Evolutionary conservation across 2,888 invertebrate species (phyloP).

Genomic region (Eristalis intricaria): DNA sequence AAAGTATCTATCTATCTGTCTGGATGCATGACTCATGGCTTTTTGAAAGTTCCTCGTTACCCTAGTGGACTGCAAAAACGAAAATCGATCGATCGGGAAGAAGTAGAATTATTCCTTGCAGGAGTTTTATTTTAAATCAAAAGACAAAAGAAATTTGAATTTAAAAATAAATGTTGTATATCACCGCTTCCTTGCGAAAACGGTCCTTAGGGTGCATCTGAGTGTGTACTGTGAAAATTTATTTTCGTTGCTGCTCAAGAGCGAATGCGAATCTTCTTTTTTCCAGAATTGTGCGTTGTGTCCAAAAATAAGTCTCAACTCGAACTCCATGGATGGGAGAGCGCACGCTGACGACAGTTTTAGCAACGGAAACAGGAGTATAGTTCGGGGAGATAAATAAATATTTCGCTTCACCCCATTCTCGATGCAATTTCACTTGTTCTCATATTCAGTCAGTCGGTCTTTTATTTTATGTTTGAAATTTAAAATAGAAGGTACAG

Average conservation of each 20-base stretch:
- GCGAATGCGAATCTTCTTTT: not conserved
- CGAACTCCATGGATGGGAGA: slow-evolving; percentile 24
- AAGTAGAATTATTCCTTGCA: not conserved
- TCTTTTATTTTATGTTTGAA: not conserved
- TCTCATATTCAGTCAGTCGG: not conserved
- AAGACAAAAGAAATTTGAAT: not conserved
- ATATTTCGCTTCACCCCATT: slow-evolving; percentile 16
- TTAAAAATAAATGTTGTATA: not conserved
- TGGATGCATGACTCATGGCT: slow-evolving; percentile 44
- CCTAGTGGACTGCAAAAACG: not conserved
- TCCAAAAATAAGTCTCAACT: slow-evolving; percentile 64
- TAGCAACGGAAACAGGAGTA: slow-evolving; percentile 31
- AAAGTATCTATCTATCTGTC: slow-evolving; percentile 10
- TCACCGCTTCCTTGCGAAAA: not conserved
- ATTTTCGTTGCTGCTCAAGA: slow-evolving; percentile 36
- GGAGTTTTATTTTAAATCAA: no score
- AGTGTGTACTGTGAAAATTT: slow-evolving; percentile 46
- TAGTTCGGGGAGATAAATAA: not conserved
- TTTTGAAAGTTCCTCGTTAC: slow-evolving; percentile 9
- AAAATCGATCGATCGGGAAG: slow-evolving; percentile 39
- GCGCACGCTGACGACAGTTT: slow-evolving; percentile 40
- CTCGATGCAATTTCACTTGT: slow-evolving; percentile 21
- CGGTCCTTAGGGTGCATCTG: slow-evolving; percentile 11
- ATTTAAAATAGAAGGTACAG: not conserved
- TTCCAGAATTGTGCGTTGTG: not conserved